Base-by-base conservation (phyloP, 1,140 invertebrate species). In the Philaenus spumarius region DNA sequence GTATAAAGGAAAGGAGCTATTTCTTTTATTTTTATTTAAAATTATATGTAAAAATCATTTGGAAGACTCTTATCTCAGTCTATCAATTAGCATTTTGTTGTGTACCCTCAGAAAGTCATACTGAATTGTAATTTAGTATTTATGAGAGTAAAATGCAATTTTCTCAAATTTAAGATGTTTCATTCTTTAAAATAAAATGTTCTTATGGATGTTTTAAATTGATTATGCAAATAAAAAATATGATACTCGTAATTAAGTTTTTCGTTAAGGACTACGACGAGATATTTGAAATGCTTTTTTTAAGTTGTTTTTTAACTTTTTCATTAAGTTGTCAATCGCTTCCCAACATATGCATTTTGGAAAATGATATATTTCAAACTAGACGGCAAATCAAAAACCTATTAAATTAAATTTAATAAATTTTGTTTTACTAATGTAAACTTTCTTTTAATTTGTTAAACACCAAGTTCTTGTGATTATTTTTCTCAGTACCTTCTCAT, bases 1-100 rank as follows among this genome's bases (percentile, higher is more conserved):
- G n/a, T 26, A 53, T 37, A 53, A 53, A 7, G 51, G 51, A 15
- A 53, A 53, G 37, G 51, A 53, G 17, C 51, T 53, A 11, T 53
- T 30, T 19, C 51, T 23, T 35, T 37, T 37, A 15, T 22, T 53
- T 34, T 35, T 39, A 11, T 35, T 5, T 11, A 35, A 9, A 17
- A 53, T 53, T 37, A 53, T 19, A 23, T 53, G 17, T 34, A 15
- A 39, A 53, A 5, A 12, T 53, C 23, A 37, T 53, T 53, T 53
- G 30, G 51, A 5, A 4, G 2, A 35, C 17, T 15, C 51, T 1
- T 9, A 53, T n/a, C n/a, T n/a, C n/a, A n/a, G 23, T 53, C 15
- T 53, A 1, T 53, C 37, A 17, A 37, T 53, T 17, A 53, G 17
- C 17, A 34, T 53, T 53, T 34, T 9, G 37, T 34, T 14, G 51